phyloP scores from a whole-genome alignment of 2,797 vertebrate species.

The Anabacerthia variegaticeps region DNA sequence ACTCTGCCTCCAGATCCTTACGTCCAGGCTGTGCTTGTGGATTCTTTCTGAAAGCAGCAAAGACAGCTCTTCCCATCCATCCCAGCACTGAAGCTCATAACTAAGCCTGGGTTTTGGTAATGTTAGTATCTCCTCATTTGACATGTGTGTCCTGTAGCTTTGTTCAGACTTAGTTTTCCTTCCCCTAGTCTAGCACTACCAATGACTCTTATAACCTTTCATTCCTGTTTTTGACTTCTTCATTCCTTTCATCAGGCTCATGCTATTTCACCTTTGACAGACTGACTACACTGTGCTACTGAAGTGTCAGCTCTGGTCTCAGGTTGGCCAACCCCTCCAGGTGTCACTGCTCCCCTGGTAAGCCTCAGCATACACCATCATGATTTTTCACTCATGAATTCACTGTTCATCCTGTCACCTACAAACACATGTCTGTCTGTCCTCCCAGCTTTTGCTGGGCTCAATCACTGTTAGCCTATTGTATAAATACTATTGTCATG shows the following conservation, averaged over 20 bases:
- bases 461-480: neutral
- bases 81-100: fast-evolving
- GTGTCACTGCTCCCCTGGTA: neutral
- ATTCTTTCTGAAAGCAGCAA: neutral
- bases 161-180: neutral
- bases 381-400: neutral
- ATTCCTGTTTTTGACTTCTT: neutral
- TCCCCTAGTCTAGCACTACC: neutral
- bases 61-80: neutral
- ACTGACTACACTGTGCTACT: fast-evolving
- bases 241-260: neutral
- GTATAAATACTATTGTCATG: neutral
- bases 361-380: neutral
- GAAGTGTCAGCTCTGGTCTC: neutral
- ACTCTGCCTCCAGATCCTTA: neutral
- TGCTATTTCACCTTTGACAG: neutral
- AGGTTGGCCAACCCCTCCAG: neutral
- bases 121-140: neutral
- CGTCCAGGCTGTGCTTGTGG: neutral
- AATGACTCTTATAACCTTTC: neutral
- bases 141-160: fast-evolving
- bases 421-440: fast-evolving
- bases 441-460: neutral
- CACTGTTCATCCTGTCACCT: neutral
- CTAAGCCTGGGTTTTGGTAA: neutral